Evolutionary conservation across 2,113 vertebrate genomes (phyloP), one percentile per base, ranked within the genome.

Genomic region (Thamnaconus septentrionalis): DNA sequence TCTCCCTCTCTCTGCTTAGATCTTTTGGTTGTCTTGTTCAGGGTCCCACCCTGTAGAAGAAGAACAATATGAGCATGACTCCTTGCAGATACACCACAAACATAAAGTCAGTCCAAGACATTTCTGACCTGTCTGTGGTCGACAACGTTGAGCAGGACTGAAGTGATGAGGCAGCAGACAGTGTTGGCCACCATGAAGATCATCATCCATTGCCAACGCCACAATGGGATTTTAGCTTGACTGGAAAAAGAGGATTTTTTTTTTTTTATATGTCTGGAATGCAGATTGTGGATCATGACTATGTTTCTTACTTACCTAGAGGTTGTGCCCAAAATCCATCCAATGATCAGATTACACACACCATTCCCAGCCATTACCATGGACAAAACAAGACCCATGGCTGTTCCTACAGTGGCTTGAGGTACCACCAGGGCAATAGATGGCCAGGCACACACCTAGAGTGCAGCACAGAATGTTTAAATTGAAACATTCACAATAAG

Each of bases 371-470:
- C 11, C 93, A 94, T 93, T 75, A 94, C 92, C 11, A 93, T 51
- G 0, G 94, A 94, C 18, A 91, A 93, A 41, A 93, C 91, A 7
- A 95, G 78, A 47, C 94, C 93, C 86, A 91, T 93, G 1, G 90
- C 93, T 6, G 92, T 94, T 43, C 94, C 93, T 46, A 93, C 53
- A 2, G 91, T 94, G 0, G 89, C 92, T 42, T 92, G 92, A 41
- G 93, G 91, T 3, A 94, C 93, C 40, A 94, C 91, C 1, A 95
- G 90, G 0, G 89, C 92, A 48, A 93, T 93, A 1, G 93, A 94
- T 0, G 93, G 92, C 93, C 94, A 95, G 92, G 93, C 91, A 60
- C 93, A 93, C 0, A 91, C 87, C 92, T 95, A 83, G n/a, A 67
- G 58, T 5, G 63, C 8, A 70, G 6, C 47, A 66, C 8, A 56